These are phyloP conservation scores for Panzeria rudis DNA, from an alignment of 2,888 invertebrate genomes.

Conservation along the genomic window DNA sequence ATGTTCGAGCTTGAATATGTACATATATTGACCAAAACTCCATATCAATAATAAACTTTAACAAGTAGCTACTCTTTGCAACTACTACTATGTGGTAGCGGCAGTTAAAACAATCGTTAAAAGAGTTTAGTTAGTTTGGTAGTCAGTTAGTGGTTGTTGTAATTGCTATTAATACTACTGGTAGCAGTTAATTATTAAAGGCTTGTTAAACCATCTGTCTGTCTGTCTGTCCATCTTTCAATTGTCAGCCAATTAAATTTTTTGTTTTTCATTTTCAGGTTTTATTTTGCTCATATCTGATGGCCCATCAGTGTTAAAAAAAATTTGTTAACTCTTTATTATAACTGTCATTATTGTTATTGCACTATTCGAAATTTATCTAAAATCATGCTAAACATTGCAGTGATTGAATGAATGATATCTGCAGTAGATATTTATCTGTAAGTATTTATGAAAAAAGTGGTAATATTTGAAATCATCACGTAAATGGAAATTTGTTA, in stretches of 20 bases:
- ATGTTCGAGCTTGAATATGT: constrained; percentile 56
- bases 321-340: constrained; percentile 57
- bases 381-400: constrained; percentile 51
- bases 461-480: background rate
- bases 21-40: constrained; percentile 40
- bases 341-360: constrained; percentile 33
- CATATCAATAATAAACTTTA: constrained; percentile 27
- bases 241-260: constrained; percentile 48
- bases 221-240: constrained; percentile 14
- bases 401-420: constrained; percentile 34
- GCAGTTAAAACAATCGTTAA: constrained; percentile 9
- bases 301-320: constrained; percentile 57
- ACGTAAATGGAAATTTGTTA: constrained; percentile 11
- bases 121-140: background rate
- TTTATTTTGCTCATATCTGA: constrained; percentile 43
- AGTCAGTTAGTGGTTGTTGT: constrained; percentile 24
- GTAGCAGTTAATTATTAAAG: background rate
- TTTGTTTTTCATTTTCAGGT: constrained; percentile 20
- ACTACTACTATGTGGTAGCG: background rate
- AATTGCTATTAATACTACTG: constrained; percentile 7
- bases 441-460: background rate
- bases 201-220: constrained; percentile 3
- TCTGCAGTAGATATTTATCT: constrained; percentile 5
- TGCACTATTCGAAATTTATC: constrained; percentile 47
- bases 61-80: constrained; percentile 3